Evolutionary conservation across 2,888 invertebrate species (phyloP), one percentile per base, ranked within the genome.

Genomic region (Chydorus sphaericus): DNA sequence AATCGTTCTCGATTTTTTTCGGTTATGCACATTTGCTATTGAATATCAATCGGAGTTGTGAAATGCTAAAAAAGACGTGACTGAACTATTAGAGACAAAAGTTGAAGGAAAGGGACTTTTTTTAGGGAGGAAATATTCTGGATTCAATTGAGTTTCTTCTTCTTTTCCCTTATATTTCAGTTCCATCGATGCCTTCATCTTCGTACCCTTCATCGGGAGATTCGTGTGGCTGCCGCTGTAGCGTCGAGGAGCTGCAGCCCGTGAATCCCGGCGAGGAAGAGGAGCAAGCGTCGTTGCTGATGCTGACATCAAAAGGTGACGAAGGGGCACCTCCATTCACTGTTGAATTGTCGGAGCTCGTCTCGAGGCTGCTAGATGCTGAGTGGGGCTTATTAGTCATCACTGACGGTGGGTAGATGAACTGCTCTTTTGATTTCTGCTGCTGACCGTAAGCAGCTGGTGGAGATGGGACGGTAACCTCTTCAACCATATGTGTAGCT

Each of bases 121-220:
- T n/a, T n/a, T n/a, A n/a, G n/a, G n/a, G n/a, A n/a, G n/a, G n/a
- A n/a, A n/a, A n/a, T n/a, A n/a, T n/a, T n/a, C n/a, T n/a, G n/a
- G n/a, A n/a, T n/a, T n/a, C n/a, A n/a, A n/a, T n/a, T n/a, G n/a
- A n/a, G n/a, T n/a, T n/a, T n/a, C n/a, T n/a, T n/a, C n/a, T n/a
- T n/a, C 7, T 44, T 44, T 23, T n/a, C 23, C 39, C 18, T 81
- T 81, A 82, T 72, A 81, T 82, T 66, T 82, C 82, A 65, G 79
- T 77, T 59, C 80, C 78, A 65, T 78, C 78, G 52, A 72, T 74
- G 29, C 71, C 75, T 63, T 87, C 88, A 37, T 87, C 88, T 55
- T 85, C 88, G 69, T 88, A 88, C 18, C 87, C 88, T 70, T 88
- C 88, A 67, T 88, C 88, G 36, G 87, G 86, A 70, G 86, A 87